Conservation (phyloP, 2,113 vertebrate species). For the Delphinus delphis region DNA sequence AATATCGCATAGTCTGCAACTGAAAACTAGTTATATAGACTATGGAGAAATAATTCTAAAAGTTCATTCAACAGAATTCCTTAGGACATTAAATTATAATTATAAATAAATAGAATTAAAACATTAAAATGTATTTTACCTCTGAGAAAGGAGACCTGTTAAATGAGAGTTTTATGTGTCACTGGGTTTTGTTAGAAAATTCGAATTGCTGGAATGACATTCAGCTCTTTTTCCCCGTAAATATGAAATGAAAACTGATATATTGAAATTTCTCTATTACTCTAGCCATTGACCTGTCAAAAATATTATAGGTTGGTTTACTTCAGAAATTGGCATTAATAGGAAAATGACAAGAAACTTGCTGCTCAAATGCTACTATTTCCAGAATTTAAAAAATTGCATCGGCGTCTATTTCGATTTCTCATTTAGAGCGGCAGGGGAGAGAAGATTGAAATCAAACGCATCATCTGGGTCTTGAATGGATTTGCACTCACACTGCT, state of each 20-base stretch:
- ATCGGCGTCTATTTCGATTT: constrained; percentile 38
- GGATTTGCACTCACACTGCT: constrained; percentile 9
- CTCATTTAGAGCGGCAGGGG: constrained; percentile 52
- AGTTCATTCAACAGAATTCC: background rate
- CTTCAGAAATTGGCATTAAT: constrained; percentile 71
- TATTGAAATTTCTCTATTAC: constrained; percentile 72
- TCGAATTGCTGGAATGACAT: constrained; percentile 43
- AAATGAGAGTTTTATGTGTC: constrained; percentile 49
- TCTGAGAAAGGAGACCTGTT: background rate
- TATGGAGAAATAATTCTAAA: background rate
- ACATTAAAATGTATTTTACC: constrained; percentile 18
- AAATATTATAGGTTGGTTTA: constrained; percentile 65
- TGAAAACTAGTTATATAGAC: background rate
- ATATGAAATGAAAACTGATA: constrained; percentile 56
- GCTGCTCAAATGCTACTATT: constrained; percentile 44
- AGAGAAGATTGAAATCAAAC: constrained; percentile 52
- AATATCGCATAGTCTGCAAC: background rate
- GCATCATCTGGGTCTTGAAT: constrained; percentile 40
- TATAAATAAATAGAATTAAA: constrained; percentile 46
- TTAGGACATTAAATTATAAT: constrained; percentile 29
- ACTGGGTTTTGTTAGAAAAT: constrained; percentile 50
- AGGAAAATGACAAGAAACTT: constrained; percentile 61
- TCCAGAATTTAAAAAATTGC: constrained; percentile 47
- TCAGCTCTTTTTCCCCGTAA: background rate
- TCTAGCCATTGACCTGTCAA: constrained; percentile 64